Evolutionary conservation across 2,113 vertebrate genomes (phyloP), one percentile per base, ranked within the genome.

Genomic region (Cyanocitta stelleri): DNA sequence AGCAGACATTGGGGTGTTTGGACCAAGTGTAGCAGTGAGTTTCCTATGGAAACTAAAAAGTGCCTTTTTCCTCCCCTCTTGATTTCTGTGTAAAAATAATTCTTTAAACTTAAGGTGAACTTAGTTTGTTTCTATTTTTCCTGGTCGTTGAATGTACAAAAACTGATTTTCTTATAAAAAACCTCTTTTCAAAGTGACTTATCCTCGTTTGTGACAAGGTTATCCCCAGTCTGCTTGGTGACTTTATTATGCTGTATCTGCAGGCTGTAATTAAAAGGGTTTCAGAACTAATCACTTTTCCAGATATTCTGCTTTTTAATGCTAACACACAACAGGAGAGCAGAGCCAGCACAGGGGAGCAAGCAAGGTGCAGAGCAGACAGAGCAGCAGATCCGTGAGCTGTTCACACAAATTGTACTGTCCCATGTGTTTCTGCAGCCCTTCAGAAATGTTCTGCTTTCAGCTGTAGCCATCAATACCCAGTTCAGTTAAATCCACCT

Each of bases 11-110:
- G 44, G 16, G 74, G 26, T 39, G 4, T 61, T 74, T 27, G 29
- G 16, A 37, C 27, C 26, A 33, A 79, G 41, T 9, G 29, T 23
- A 66, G 49, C 16, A 64, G 20, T 37, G 72, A 80, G 11, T 37
- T 83, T 64, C 44, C 39, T 20, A 6, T 13, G 22, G 21, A 82
- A 87, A 73, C 1, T 13, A 23, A 11, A 54, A 68, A 62, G 6
- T 61, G 39, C 5, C 18, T 15, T 39, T 35, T n/a, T 14, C 8
- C 4, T 2, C 5, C 1, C 3, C 4, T 16, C 67, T 16, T 22
- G 9, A 49, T 76, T 76, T 55, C n/a, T 39, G 2, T 13, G 24
- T 21, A 32, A 61, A 95, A 82, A 30, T 46, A 0, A 37, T 43
- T 29, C 11, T 74, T 83, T 21, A 20, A 30, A 77, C 51, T 75